Conservation (phyloP, 2,888 invertebrate genomes). For the Drosophila mulleri region DNA sequence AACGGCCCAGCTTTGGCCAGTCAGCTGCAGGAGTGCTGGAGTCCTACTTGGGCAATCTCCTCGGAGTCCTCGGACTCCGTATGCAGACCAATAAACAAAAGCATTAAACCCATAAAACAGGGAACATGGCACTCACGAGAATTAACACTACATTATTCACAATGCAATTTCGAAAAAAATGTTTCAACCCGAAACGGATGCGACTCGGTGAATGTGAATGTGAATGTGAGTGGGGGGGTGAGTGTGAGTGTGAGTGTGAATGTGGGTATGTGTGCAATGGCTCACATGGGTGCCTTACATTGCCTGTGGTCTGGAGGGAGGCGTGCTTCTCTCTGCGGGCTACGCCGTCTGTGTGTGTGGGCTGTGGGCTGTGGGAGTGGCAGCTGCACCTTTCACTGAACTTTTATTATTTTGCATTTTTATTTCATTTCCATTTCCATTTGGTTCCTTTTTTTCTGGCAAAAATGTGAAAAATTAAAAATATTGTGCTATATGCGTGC, state of each 20-base stretch:
- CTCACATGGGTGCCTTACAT: slow-evolving; percentile 68
- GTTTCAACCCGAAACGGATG: slow-evolving; percentile 64
- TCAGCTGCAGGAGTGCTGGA: background rate
- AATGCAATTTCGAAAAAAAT: slow-evolving; percentile 76
- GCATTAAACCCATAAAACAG: slow-evolving; percentile 81
- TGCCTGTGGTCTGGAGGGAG: slow-evolving; percentile 44
- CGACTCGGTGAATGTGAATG: slow-evolving; percentile 44
- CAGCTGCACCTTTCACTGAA: slow-evolving; percentile 61
- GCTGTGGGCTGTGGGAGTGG: slow-evolving; percentile 39
- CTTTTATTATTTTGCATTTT: slow-evolving; percentile 34
- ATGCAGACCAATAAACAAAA: slow-evolving; percentile 80
- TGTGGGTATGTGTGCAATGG: slow-evolving; percentile 54
- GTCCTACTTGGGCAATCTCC: background rate
- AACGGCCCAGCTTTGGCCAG: background rate
- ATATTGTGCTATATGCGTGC: slow-evolving; percentile 60
- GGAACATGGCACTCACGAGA: slow-evolving; percentile 82
- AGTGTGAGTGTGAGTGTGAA: slow-evolving; percentile 30
- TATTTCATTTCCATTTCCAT: background rate
- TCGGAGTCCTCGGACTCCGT: slow-evolving; percentile 15
- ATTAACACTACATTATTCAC: slow-evolving; percentile 83
- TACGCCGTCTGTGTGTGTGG: slow-evolving; percentile 13
- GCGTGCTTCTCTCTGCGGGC: slow-evolving; percentile 43
- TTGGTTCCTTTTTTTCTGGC: slow-evolving; percentile 6
- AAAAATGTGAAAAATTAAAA: slow-evolving; percentile 78
- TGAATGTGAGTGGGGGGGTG: slow-evolving; percentile 31